Conservation (phyloP, 2,888 invertebrate species). For the Nudaria mundana region DNA sequence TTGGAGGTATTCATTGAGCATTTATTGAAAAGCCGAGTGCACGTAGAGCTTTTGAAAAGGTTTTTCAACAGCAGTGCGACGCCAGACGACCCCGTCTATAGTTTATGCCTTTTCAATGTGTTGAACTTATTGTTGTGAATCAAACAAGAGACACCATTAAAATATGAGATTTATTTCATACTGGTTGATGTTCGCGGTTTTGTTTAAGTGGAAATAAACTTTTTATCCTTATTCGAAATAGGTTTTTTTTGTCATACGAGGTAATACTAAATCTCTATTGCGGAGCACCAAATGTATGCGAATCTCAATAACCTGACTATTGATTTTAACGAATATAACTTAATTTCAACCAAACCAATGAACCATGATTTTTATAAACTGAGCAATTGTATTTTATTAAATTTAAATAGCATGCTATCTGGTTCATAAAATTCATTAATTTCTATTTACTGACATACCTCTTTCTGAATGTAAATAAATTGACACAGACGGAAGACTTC, state of each 20-base stretch:
- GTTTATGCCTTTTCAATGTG: slow-evolving; percentile 35
- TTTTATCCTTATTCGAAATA: no score
- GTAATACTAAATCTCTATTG: no score
- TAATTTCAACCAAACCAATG: no score
- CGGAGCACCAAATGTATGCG: no score
- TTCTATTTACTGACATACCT: slow-evolving; percentile 12
- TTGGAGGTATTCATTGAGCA: slow-evolving; percentile 50
- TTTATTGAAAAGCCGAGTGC: slow-evolving; percentile 61
- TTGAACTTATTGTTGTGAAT: slow-evolving; percentile 26
- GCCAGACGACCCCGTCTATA: slow-evolving; percentile 34
- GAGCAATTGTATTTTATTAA: no score
- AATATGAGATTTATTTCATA: no score
- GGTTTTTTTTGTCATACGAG: no score
- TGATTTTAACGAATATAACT: no score
- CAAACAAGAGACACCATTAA: slow-evolving; percentile 24
- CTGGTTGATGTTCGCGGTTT: slow-evolving; percentile 36
- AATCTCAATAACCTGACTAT: no score
- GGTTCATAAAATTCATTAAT: slow-evolving; percentile 9
- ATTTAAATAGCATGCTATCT: background rate
- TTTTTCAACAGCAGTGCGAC: slow-evolving; percentile 48
- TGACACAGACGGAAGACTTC: slow-evolving; percentile 23
- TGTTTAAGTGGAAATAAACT: no score
- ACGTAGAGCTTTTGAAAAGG: slow-evolving; percentile 58
- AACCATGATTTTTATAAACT: no score
- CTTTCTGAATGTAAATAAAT: slow-evolving; percentile 12